These are phyloP conservation scores for Onychomys torridus DNA, from an alignment of 2,797 vertebrate genomes.

Conservation along the genomic window DNA sequence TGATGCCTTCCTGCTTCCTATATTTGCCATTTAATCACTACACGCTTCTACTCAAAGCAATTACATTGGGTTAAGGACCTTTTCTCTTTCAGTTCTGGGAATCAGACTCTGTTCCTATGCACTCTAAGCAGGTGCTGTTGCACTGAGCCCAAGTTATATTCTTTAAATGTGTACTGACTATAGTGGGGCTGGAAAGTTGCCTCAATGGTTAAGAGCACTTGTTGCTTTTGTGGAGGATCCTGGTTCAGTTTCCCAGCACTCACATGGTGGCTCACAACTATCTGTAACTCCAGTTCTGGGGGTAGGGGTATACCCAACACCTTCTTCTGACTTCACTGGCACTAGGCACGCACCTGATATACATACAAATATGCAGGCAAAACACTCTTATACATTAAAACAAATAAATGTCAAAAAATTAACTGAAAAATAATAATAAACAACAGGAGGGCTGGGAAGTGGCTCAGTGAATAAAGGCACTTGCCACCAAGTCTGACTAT, in stretches of 20 bases:
- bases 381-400: not conserved
- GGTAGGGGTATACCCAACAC: not conserved
- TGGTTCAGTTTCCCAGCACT: not conserved
- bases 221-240: not conserved
- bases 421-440: not conserved
- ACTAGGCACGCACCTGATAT: not conserved
- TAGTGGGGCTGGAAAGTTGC: not conserved
- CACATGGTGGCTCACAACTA: not conserved
- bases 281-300: not conserved
- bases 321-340: not conserved
- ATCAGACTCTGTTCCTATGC: not conserved
- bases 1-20: not conserved
- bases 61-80: not conserved
- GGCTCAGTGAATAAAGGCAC: not conserved
- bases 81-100: not conserved
- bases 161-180: slow-evolving; percentile 30
- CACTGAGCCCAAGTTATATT: not conserved
- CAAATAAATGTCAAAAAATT: not conserved
- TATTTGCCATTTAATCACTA: not conserved
- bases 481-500: not conserved
- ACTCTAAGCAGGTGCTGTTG: not conserved
- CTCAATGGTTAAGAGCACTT: not conserved
- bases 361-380: not conserved
- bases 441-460: not conserved
- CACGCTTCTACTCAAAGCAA: not conserved